Base-by-base conservation (phyloP, 2,113 vertebrate species). In the Aplodontia rufa region DNA sequence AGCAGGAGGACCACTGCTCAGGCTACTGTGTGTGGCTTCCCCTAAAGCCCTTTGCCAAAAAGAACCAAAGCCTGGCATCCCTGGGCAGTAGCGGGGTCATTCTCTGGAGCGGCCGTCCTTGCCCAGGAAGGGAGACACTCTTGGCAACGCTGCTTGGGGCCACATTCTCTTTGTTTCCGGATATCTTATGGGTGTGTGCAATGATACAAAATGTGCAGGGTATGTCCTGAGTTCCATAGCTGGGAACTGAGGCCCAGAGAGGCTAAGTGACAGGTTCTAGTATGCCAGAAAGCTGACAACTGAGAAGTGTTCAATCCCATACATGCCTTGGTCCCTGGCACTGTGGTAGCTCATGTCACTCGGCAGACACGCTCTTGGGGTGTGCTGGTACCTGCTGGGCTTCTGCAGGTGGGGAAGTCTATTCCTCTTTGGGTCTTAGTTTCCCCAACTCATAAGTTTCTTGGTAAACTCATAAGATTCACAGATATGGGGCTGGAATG, bases 261-360 rank as follows among this genome's bases (percentile, higher is more conserved):
- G 82, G 42, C 32, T 22, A 9, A 87, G 45, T 35, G 13, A 4
- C 0, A 1, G 64, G 20, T 30, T 72, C 87, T 49, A 6, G 12
- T 74, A 10, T 62, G 55, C 58, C 55, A 55, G 87, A 53, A 40
- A 60, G 22, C 71, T 40, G 62, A 35, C 17, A 9, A 14, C 75
- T 5, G 24, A 7, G 71, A 24, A 10, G 64, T 0, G 1, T 60
- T 16, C n/a, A 51, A 45, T 19, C 14, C 30, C 62, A 16, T 4
- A 12, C 35, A 24, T 42, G 40, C 26, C 84, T n/a, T 8, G 14
- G 40, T 35, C 28, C 30, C 19, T 6, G 28, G 40, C 20, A 3
- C 26, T 1, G 0, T 14, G 19, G 28, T 0, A 26, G 37, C 80
- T 90, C 8, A 0, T 1, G 37, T 11, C n/a, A 4, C 62, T 30